Percentiles rank a stretch among this genome's conserved stretches.
These are phyloP conservation scores for Falcaria lacertinaria DNA, from an alignment of 2,888 invertebrate species.

Conservation along the genomic window DNA sequence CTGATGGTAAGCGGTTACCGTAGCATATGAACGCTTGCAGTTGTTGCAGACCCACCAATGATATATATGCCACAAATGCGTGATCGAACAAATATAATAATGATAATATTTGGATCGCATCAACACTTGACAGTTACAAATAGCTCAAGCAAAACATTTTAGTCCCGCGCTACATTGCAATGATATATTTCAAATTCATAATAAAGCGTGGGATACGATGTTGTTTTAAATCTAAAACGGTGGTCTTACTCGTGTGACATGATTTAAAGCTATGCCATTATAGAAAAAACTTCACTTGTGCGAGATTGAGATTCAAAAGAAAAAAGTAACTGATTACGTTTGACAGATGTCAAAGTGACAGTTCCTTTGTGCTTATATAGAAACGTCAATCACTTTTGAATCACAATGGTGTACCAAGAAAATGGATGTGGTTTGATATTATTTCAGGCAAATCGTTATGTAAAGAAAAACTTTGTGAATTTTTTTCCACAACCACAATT, in stretches of 20 bases:
- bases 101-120: too few species aligned
- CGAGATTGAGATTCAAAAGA: slow-evolving; percentile 17
- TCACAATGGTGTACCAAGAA: not conserved
- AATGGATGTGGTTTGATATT: not conserved
- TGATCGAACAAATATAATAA: too few species aligned
- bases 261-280: slow-evolving; percentile 67
- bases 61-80: too few species aligned
- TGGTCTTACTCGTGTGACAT: slow-evolving; percentile 73
- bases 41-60: too few species aligned
- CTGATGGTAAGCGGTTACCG: too few species aligned
- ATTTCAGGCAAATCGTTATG: not conserved
- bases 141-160: slow-evolving; percentile 28
- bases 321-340: not conserved
- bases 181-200: slow-evolving; percentile 35
- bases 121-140: slow-evolving; percentile 12
- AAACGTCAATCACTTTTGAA: not conserved
- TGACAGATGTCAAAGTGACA: not conserved
- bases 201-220: slow-evolving; percentile 36
- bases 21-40: too few species aligned
- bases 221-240: slow-evolving; percentile 62
- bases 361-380: not conserved
- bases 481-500: not conserved
- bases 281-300: slow-evolving; percentile 28
- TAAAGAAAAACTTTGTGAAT: not conserved
- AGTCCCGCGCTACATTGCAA: slow-evolving; percentile 58